These are phyloP conservation scores for Enteromius viviparus DNA, from an alignment of 2,797 vertebrate genomes.

Conservation along the genomic window DNA sequence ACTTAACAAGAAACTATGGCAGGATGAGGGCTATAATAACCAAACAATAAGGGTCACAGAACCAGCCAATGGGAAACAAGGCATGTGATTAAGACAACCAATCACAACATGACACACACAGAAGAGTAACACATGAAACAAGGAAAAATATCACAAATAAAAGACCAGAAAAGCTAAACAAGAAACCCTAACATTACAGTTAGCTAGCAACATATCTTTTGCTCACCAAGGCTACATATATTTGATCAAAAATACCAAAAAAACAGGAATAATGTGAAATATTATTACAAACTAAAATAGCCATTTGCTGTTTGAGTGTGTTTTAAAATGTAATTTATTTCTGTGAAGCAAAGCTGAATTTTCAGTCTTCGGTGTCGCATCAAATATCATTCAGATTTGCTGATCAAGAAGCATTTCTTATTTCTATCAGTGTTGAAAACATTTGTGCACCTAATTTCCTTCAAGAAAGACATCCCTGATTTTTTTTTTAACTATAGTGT, in stretches of 20 bases:
- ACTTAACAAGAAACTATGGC: too few species aligned
- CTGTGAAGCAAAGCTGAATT: background rate
- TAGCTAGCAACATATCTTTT: background rate
- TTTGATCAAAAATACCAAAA: background rate
- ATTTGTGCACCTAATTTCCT: background rate
- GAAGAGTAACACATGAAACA: too few species aligned
- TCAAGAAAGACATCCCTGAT: background rate
- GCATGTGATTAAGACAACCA: too few species aligned
- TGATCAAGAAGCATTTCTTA: background rate
- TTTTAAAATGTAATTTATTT: background rate
- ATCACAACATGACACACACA: too few species aligned
- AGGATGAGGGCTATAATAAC: too few species aligned
- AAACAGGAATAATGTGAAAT: background rate
- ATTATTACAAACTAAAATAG: background rate
- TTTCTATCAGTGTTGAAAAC: background rate
- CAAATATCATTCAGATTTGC: background rate
- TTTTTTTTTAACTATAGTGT: background rate
- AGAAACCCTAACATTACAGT: too few species aligned
- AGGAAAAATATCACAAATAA: too few species aligned
- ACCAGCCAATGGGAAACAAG: too few species aligned
- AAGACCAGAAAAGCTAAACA: too few species aligned
- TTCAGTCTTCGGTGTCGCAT: constrained; percentile 1
- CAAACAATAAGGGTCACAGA: too few species aligned
- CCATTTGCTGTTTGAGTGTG: too few species aligned
- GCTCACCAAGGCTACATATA: background rate